phyloP scores from a whole-genome alignment of 2,888 invertebrate genomes.

The Tinea trinotella region DNA sequence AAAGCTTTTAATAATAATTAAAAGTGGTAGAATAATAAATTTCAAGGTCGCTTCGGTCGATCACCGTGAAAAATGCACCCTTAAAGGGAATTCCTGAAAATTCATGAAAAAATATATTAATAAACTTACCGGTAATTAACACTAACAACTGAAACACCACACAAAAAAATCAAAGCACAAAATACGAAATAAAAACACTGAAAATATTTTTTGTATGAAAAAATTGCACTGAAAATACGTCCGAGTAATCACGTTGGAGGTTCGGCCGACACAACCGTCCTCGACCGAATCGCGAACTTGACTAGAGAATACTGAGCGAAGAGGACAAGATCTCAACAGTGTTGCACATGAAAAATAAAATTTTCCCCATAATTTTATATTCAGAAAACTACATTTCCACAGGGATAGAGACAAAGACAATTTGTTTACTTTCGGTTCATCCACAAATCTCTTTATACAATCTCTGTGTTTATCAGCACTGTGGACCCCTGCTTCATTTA shows the following conservation, averaged over 20 bases:
- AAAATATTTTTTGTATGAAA: neutral
- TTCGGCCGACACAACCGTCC: neutral
- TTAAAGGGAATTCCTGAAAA: neutral
- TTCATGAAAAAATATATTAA: neutral
- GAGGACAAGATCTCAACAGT: neutral
- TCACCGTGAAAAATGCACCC: conserved; percentile 11
- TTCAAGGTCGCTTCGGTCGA: conserved; percentile 3
- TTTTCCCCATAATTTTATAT: too few relatives aligned
- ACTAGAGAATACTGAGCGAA: neutral
- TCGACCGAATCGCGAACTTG: neutral
- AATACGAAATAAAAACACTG: neutral
- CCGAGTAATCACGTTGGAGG: neutral
- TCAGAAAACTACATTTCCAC: too few relatives aligned
- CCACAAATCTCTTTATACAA: too few relatives aligned
- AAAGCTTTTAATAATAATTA: too few relatives aligned
- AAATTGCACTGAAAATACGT: neutral
- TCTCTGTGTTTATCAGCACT: too few relatives aligned
- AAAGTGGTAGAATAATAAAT: too few relatives aligned
- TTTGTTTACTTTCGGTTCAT: too few relatives aligned
- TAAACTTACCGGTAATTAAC: neutral
- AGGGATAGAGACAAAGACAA: too few relatives aligned
- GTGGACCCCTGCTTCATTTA: too few relatives aligned
- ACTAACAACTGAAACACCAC: neutral
- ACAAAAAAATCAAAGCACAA: neutral
- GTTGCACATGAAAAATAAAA: neutral